Conservation (phyloP, 1,140 invertebrate genomes). For the Pseudomyrmex pallidus region DNA sequence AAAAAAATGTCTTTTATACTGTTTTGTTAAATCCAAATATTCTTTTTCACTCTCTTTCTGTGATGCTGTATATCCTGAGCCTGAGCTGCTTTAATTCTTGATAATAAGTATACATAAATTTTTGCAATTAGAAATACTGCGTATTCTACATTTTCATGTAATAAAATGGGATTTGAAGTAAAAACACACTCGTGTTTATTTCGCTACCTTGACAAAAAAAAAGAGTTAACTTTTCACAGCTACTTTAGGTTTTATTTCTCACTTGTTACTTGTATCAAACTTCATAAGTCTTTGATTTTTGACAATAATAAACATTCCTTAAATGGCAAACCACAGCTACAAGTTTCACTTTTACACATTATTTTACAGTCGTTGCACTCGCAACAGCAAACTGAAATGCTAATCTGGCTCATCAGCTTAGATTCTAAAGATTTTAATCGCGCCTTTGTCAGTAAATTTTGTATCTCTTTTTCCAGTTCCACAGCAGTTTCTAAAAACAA, state of each 20-base stretch:
- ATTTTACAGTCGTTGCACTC: conserved; percentile 56
- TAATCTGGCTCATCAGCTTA: conserved; percentile 20
- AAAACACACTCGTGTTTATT: conserved; percentile 24
- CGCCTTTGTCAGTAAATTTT: conserved; percentile 50
- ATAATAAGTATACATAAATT: conserved; percentile 18
- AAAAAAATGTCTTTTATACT: conserved; percentile 63
- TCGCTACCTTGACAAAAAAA: background rate
- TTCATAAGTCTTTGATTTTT: conserved; percentile 31
- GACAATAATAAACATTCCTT: conserved; percentile 48
- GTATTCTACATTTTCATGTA: conserved; percentile 68
- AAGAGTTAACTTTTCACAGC: background rate
- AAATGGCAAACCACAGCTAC: conserved; percentile 57
- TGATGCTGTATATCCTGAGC: conserved; percentile 23
- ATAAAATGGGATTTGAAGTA: conserved; percentile 62
- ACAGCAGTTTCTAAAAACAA: conserved; percentile 55
- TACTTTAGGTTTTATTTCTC: background rate
- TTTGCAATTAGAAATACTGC: conserved; percentile 48
- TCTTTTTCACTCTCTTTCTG: too few species aligned
- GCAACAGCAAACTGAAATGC: conserved; percentile 23
- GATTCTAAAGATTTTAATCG: conserved; percentile 49
- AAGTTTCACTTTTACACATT: conserved; percentile 43
- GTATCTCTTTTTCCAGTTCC: conserved; percentile 64
- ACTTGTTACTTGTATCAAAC: conserved; percentile 21
- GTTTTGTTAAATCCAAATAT: conserved; percentile 66
- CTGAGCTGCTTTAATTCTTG: conserved; percentile 41